A percentile compares a stretch with the other conserved stretches of the same genome.
Conservation (phyloP, 2,888 invertebrate species). For the Cephus pygmeus region DNA sequence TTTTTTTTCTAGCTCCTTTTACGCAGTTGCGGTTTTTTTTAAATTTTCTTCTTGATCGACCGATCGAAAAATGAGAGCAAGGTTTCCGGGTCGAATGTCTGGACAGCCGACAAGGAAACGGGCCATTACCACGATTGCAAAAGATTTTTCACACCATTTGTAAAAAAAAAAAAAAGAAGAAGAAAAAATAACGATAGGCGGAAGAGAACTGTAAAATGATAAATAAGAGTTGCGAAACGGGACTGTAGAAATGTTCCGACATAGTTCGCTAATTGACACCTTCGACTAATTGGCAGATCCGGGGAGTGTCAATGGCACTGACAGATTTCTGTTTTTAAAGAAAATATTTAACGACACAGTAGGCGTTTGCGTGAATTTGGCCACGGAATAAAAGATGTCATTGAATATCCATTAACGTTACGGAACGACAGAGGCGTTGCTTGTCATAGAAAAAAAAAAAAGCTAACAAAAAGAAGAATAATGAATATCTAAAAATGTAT, state of each 20-base stretch:
- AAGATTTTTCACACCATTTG: not conserved
- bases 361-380: not conserved
- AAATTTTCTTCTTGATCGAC: not conserved
- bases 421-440: not conserved
- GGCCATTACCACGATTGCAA: not conserved
- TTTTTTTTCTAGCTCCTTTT: not conserved
- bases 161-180: not conserved
- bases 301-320: not conserved
- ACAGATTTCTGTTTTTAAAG: not conserved
- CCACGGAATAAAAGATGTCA: not conserved
- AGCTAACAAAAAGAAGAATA: not conserved
- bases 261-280: not conserved
- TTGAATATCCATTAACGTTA: not conserved
- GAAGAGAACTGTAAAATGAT: not conserved
- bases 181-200: not conserved
- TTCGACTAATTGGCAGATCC: not conserved
- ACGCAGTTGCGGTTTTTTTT: not conserved
- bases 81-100: not conserved
- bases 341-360: not conserved
- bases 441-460: not conserved
- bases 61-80: not conserved
- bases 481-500: not conserved
- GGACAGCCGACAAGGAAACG: not conserved
- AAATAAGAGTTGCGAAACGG: not conserved
- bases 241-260: not conserved